Evolutionary conservation across 2,797 vertebrate species (phyloP).

Genomic region (Gambusia yucatana): DNA sequence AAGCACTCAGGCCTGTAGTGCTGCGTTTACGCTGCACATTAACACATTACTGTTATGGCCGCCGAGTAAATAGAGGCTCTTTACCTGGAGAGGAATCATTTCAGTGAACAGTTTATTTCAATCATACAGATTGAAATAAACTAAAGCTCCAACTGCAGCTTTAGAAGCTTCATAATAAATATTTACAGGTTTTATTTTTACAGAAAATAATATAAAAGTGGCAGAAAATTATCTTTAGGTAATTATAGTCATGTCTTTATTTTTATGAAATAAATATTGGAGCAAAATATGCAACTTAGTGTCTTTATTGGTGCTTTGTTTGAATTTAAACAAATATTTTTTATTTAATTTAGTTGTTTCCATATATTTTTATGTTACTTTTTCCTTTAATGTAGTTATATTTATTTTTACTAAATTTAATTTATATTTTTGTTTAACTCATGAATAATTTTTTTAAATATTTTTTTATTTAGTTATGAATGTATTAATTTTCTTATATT

Average conservation of each 20-base stretch:
- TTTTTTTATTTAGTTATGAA: not conserved
- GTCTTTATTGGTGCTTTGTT: not conserved
- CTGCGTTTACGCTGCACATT: conserved; percentile 75
- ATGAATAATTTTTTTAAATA: not conserved
- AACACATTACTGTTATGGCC: conserved; percentile 71
- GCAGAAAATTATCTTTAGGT: too few species aligned
- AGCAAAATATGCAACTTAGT: too few species aligned
- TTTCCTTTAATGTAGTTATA: too few species aligned
- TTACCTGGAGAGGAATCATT: conserved; percentile 74
- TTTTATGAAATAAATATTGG: too few species aligned
- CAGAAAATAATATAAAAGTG: too few species aligned
- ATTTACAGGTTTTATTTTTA: too few species aligned
- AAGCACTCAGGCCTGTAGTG: conserved; percentile 70
- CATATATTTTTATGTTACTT: too few species aligned
- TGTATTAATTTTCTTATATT: not conserved
- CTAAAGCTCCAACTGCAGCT: too few species aligned
- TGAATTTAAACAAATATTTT: not conserved
- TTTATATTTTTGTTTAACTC: not conserved
- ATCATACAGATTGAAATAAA: not conserved
- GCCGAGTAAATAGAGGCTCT: conserved; percentile 59
- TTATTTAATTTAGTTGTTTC: too few species aligned
- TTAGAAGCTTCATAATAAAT: too few species aligned
- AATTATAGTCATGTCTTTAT: too few species aligned
- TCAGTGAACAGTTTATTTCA: conserved; percentile 28
- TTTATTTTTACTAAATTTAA: not conserved